Conservation (phyloP, 2,113 vertebrate genomes). For the Podilymbus podiceps region DNA sequence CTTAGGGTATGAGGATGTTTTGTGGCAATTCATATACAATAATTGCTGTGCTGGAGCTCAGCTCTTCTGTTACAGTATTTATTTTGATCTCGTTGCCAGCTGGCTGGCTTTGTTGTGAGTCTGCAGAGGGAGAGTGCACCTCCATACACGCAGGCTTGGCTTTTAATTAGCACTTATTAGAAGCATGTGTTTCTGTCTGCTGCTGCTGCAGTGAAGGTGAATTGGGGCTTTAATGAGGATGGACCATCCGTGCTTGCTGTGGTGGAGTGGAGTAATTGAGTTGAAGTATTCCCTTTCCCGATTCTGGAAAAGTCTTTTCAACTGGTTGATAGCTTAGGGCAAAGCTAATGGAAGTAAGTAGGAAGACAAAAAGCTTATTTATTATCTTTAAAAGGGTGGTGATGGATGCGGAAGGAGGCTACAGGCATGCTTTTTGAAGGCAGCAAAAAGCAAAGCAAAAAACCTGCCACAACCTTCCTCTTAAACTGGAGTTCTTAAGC, state of each 20-base stretch:
- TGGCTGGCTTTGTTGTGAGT: constrained; percentile 13
- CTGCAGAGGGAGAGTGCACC: background rate
- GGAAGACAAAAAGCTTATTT: constrained; percentile 29
- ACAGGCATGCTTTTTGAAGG: background rate
- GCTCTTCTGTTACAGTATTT: background rate
- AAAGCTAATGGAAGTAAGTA: constrained; percentile 27
- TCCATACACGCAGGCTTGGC: background rate
- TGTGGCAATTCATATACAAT: background rate
- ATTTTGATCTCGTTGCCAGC: constrained; percentile 35
- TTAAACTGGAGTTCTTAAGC: background rate
- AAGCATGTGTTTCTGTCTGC: background rate
- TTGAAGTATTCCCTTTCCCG: constrained; percentile 40
- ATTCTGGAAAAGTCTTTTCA: constrained; percentile 36
- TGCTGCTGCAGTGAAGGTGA: background rate
- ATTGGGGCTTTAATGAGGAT: background rate
- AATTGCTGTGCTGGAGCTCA: background rate
- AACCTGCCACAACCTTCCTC: background rate
- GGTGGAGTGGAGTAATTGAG: constrained; percentile 41
- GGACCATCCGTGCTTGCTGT: background rate
- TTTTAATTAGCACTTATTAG: constrained; percentile 59
- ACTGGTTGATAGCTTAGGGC: constrained; percentile 21
- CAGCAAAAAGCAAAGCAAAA: background rate
- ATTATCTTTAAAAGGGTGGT: constrained; percentile 1
- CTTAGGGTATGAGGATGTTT: background rate
- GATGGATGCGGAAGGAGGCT: background rate